These are phyloP conservation scores for Craniophora ligustri DNA, from an alignment of 2,888 invertebrate species.

Conservation along the genomic window DNA sequence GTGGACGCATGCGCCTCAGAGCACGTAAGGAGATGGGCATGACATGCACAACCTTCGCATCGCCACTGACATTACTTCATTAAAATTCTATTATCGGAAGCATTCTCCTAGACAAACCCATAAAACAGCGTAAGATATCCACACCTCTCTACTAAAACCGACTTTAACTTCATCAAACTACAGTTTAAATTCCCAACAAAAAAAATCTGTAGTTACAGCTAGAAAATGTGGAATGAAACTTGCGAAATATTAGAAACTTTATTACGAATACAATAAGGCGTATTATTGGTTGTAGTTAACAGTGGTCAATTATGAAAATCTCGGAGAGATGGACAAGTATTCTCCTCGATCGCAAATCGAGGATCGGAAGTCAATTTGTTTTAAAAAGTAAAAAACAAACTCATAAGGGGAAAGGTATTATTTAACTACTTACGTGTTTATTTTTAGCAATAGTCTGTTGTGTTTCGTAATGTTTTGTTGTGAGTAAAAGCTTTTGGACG, in stretches of 20 bases:
- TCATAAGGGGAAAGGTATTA: slow-evolving; percentile 58
- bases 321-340: slow-evolving; percentile 70
- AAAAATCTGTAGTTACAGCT: slow-evolving; percentile 1
- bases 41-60: slow-evolving; percentile 82
- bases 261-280: slow-evolving; percentile 25
- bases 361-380: slow-evolving; percentile 78
- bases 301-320: slow-evolving; percentile 65
- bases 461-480: slow-evolving; percentile 18
- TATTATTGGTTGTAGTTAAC: slow-evolving; percentile 45
- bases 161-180: slow-evolving; percentile 1
- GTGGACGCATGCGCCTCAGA: slow-evolving; percentile 74
- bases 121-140: slow-evolving; percentile 36
- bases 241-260: slow-evolving; percentile 44
- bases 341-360: slow-evolving; percentile 71
- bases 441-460: slow-evolving; percentile 37
- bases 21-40: slow-evolving; percentile 85
- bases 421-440: slow-evolving; percentile 7
- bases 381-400: slow-evolving; percentile 50
- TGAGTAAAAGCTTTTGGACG: slow-evolving; percentile 42
- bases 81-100: slow-evolving; percentile 88
- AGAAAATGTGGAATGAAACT: neutral
- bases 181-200: slow-evolving; percentile 31
- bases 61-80: slow-evolving; percentile 85
- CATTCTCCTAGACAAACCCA: slow-evolving; percentile 75
- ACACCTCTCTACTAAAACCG: slow-evolving; percentile 40